A percentile compares a stretch with the other conserved stretches of the same genome.
Evolutionary conservation across 1,140 invertebrate genomes (phyloP).

Genomic region (Scaptomyza pallida): DNA sequence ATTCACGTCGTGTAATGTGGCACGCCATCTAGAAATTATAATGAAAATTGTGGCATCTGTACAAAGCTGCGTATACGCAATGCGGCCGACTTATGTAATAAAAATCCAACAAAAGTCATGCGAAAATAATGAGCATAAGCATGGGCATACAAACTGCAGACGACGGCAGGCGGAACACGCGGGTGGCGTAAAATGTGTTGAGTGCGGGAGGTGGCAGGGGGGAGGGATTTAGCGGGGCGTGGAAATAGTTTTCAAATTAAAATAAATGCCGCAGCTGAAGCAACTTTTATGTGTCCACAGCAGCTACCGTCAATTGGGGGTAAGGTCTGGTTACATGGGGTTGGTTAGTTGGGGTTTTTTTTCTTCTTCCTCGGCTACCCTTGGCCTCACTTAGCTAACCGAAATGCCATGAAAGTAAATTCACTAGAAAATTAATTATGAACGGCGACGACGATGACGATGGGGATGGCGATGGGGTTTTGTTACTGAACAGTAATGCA

Average conservation of each 20-base stretch:
- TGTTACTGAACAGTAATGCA: constrained; percentile 62
- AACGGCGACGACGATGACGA: constrained; percentile 53
- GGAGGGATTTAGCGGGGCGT: constrained; percentile 27
- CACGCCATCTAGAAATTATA: constrained; percentile 80
- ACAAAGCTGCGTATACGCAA: constrained; percentile 74
- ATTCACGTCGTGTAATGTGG: constrained; percentile 21
- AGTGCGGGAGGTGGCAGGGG: background rate
- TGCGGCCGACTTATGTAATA: constrained; percentile 64
- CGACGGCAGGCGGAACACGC: background rate
- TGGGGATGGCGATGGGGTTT: constrained; percentile 24
- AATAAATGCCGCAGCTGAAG: constrained; percentile 79
- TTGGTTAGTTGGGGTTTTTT: constrained; percentile 5
- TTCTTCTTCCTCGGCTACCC: background rate
- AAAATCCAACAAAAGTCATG: constrained; percentile 77
- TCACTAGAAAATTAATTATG: constrained; percentile 83
- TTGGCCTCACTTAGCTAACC: constrained; percentile 62
- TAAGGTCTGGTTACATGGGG: constrained; percentile 1
- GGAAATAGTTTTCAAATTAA: constrained; percentile 83
- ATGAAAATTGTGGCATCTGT: constrained; percentile 48
- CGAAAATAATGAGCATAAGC: constrained; percentile 76
- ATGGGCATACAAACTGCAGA: constrained; percentile 7
- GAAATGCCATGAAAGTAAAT: constrained; percentile 80
- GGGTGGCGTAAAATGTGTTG: background rate
- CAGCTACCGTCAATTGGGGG: background rate
- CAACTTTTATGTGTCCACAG: constrained; percentile 74